Evolutionary conservation across 2,888 invertebrate species (phyloP).

Genomic region (Lasioglossum zephyrum): DNA sequence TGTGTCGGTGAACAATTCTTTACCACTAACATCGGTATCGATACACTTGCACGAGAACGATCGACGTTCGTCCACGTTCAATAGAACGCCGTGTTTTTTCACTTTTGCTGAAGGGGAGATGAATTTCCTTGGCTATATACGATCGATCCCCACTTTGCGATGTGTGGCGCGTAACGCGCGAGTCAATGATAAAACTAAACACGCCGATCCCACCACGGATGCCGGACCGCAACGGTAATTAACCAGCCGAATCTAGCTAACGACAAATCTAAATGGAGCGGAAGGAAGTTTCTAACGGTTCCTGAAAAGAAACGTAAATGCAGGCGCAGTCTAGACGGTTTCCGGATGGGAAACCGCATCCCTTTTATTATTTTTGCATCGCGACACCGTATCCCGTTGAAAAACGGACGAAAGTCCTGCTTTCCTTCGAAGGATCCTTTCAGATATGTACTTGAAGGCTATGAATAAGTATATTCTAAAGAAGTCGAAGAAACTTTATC

Average conservation of each 20-base stretch:
- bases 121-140: constrained; percentile 56
- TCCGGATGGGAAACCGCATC: constrained; percentile 14
- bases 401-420: too few species aligned
- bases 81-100: constrained; percentile 32
- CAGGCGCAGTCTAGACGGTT: constrained; percentile 18
- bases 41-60: not conserved
- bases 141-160: constrained; percentile 55
- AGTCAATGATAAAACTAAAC: not conserved
- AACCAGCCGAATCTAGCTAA: constrained; percentile 45
- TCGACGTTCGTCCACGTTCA: constrained; percentile 12
- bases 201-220: constrained; percentile 33
- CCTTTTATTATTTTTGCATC: not conserved
- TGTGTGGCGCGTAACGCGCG: not conserved
- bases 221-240: constrained; percentile 58
- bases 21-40: not conserved
- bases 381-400: too few species aligned
- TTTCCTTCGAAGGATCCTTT: not conserved
- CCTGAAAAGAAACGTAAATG: not conserved
- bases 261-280: constrained; percentile 52
- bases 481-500: too few species aligned
- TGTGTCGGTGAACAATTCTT: not conserved
- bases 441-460: too few species aligned
- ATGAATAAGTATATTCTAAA: too few species aligned
- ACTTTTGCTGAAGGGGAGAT: constrained; percentile 38
- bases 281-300: constrained; percentile 56